Conservation (phyloP, 53 echinoderm and acorn worm genomes). For the Holothuria scabra region DNA sequence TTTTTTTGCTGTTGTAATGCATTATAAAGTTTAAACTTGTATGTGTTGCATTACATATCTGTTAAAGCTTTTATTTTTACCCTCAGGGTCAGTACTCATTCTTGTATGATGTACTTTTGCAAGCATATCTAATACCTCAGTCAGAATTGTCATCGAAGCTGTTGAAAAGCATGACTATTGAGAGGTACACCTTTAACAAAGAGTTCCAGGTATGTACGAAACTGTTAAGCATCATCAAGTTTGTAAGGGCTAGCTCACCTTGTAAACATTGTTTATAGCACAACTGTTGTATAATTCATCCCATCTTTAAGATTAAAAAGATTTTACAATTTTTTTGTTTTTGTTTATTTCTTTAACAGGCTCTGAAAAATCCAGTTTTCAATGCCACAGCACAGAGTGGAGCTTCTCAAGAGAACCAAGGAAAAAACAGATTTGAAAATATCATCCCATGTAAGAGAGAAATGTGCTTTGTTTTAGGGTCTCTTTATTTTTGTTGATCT, state of each 20-base stretch:
- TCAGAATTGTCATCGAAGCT: background rate
- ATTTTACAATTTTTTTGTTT: background rate
- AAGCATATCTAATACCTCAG: background rate
- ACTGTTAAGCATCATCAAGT: too few relatives aligned
- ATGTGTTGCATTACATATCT: too few relatives aligned
- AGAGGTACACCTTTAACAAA: background rate
- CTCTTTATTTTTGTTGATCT: too few relatives aligned
- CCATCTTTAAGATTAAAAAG: background rate
- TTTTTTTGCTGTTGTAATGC: too few relatives aligned
- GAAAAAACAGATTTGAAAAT: background rate
- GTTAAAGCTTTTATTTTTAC: background rate
- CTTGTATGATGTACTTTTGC: background rate
- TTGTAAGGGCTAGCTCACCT: too few relatives aligned
- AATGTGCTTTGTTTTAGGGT: background rate
- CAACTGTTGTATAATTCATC: too few relatives aligned
- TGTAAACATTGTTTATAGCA: too few relatives aligned
- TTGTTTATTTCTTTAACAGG: background rate
- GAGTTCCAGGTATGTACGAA: background rate
- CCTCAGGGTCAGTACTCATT: constrained; percentile 6
- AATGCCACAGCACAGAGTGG: constrained; percentile 15
- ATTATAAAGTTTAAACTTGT: too few relatives aligned
- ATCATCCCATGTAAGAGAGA: constrained; percentile 17
- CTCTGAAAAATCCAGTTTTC: background rate
- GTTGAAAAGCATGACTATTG: background rate
- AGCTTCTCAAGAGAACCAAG: background rate